Conservation (phyloP, 1,140 invertebrate genomes). For the Tetragonula clypearis region DNA sequence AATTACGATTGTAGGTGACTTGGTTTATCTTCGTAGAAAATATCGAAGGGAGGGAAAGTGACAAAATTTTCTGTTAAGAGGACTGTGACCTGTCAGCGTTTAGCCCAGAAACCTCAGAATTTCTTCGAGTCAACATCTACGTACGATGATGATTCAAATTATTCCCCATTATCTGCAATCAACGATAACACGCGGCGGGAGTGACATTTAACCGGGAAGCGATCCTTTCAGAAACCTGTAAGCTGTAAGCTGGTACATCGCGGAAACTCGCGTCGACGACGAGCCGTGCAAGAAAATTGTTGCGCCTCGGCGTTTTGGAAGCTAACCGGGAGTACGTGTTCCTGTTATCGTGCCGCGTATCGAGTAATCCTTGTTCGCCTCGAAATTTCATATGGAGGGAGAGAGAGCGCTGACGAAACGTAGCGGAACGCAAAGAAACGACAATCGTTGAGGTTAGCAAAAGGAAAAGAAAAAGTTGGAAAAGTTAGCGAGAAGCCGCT, state of each 20-base stretch:
- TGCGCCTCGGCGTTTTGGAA: neutral
- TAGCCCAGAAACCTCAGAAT: no score
- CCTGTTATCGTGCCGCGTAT: constrained; percentile 9
- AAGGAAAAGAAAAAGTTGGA: neutral
- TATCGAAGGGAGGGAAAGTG: no score
- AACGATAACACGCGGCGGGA: neutral
- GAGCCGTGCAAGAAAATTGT: neutral
- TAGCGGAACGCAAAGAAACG: neutral
- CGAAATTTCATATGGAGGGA: constrained; percentile 42
- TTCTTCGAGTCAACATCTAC: no score
- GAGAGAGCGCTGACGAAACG: neutral
- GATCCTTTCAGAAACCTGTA: neutral
- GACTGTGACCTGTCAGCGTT: no score
- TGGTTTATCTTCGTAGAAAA: no score
- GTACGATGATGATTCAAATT: neutral
- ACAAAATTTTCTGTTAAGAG: no score
- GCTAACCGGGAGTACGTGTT: neutral
- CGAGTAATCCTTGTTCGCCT: constrained; percentile 1
- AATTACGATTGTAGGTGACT: no score
- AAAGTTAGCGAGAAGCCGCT: constrained; percentile 10
- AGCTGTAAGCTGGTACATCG: no score
- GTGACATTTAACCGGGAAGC: neutral
- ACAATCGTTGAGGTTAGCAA: neutral
- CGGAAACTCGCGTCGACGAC: neutral
- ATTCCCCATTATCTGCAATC: neutral